Evolutionary conservation across 2,888 invertebrate genomes (phyloP).

Genomic region (Nemotelus nigrinus): DNA sequence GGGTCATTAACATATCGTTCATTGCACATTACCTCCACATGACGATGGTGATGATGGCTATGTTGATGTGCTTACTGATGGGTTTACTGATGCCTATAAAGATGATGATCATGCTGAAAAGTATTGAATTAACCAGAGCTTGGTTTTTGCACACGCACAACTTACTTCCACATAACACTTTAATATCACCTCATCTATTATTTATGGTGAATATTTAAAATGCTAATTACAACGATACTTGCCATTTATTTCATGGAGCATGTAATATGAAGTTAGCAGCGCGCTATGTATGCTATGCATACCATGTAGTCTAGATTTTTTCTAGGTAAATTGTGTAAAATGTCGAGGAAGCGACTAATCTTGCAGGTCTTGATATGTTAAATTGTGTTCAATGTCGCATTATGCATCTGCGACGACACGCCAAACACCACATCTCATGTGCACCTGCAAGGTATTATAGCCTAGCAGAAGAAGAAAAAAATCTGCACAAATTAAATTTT

Average conservation of each 20-base stretch:
- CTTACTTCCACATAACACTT: background rate
- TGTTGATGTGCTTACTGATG: background rate
- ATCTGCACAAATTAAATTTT: too few relatives aligned
- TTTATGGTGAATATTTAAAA: slow-evolving; percentile 25
- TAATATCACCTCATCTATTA: slow-evolving; percentile 1
- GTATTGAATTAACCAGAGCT: slow-evolving; percentile 35
- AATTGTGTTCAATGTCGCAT: slow-evolving; percentile 1
- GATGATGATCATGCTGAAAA: slow-evolving; percentile 11
- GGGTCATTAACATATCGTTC: slow-evolving; percentile 39
- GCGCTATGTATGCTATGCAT: background rate
- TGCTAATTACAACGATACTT: slow-evolving; percentile 25
- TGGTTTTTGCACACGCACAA: slow-evolving; percentile 4
- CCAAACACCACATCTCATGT: too few relatives aligned
- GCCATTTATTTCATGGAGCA: slow-evolving; percentile 20
- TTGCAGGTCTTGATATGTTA: background rate
- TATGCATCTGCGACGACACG: background rate
- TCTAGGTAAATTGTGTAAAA: background rate
- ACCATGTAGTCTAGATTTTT: background rate
- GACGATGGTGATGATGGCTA: background rate
- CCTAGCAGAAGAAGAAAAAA: too few relatives aligned
- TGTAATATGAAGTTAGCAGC: background rate
- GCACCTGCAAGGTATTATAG: too few relatives aligned
- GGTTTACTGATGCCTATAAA: background rate
- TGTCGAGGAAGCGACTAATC: slow-evolving; percentile 22
- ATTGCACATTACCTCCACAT: background rate